Evolutionary conservation across 2,797 vertebrate genomes (phyloP).

Genomic region (Sternarchorhynchus goeldii): DNA sequence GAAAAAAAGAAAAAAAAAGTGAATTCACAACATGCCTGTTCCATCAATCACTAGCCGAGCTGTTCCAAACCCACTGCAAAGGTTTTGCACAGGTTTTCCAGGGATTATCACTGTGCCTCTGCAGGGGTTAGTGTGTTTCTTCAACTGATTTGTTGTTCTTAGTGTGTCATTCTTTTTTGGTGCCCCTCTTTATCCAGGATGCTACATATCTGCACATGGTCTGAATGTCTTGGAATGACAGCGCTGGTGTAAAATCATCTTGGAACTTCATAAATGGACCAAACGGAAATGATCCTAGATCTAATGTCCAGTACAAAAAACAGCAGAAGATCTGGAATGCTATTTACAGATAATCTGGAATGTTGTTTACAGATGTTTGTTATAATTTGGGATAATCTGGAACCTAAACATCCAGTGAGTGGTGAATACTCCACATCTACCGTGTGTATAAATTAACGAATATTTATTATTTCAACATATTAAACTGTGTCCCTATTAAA

Average conservation of each 20-base stretch:
- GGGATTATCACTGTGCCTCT: conserved; percentile 13
- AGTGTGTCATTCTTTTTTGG: conserved; percentile 6
- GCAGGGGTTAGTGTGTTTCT: conserved; percentile 7
- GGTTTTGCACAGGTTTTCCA: conserved; percentile 7
- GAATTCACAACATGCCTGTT: conserved; percentile 58
- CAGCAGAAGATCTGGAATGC: no score
- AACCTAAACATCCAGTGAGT: background rate
- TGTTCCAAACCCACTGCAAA: background rate
- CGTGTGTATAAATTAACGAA: background rate
- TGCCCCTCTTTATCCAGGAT: background rate
- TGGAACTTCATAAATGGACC: background rate
- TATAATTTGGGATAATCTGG: no score
- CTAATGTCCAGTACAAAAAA: background rate
- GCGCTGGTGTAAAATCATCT: background rate
- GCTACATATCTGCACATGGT: background rate
- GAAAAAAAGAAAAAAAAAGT: conserved; percentile 12
- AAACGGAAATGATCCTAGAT: background rate
- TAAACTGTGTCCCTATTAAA: background rate
- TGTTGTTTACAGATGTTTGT: background rate
- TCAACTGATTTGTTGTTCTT: background rate
- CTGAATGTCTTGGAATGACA: no score
- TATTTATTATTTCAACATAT: background rate
- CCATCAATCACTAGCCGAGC: conserved; percentile 18
- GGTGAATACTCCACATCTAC: background rate
- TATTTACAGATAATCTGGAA: no score